Percentiles rank a stretch among this genome's conserved stretches.
Evolutionary conservation across 2,888 invertebrate species (phyloP).

Genomic region (Agrochola lychnidis): DNA sequence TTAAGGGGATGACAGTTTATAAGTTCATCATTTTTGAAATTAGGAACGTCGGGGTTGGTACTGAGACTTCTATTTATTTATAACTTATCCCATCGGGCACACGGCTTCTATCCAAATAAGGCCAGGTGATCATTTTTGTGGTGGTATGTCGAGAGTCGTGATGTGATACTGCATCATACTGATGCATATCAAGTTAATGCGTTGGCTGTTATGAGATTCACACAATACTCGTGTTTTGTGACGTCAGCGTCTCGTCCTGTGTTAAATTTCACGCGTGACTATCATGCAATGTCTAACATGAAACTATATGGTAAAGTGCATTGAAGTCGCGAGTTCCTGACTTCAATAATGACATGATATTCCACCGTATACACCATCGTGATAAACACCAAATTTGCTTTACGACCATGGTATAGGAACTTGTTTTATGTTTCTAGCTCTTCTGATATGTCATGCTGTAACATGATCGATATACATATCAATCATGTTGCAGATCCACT

Average conservation of each 20-base stretch:
- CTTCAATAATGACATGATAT: conserved; percentile 6
- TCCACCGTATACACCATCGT: not conserved
- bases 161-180: not conserved
- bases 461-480: not conserved
- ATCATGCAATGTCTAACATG: conserved; percentile 2
- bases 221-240: not conserved
- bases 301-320: not conserved
- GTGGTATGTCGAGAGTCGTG: not conserved
- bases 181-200: not conserved
- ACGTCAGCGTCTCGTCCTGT: not conserved
- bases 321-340: not conserved
- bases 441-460: not conserved
- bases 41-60: not conserved
- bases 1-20: not conserved
- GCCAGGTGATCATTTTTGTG: not conserved
- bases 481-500: not conserved
- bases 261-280: not conserved
- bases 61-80: not conserved
- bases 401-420: not conserved
- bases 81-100: no score
- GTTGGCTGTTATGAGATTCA: not conserved
- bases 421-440: not conserved
- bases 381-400: not conserved
- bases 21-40: not conserved
- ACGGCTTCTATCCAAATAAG: not conserved